Conservation (phyloP, 1,140 invertebrate genomes). For the Saxidomus purpurata region DNA sequence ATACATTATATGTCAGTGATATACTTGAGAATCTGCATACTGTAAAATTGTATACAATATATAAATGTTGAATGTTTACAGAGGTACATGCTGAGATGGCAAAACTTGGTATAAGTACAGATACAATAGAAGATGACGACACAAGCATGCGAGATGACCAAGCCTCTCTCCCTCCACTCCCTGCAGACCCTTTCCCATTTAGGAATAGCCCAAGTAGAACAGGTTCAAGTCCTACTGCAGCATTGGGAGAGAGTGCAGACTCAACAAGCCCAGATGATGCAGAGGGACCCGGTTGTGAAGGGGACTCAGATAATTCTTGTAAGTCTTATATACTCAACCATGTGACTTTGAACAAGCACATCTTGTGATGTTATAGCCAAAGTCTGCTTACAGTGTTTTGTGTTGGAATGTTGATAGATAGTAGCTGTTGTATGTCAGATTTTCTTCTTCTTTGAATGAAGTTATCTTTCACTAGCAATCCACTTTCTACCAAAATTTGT, state of each 20-base stretch:
- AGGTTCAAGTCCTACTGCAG: neutral
- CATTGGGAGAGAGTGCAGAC: neutral
- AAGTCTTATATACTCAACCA: neutral
- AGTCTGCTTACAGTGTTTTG: too few species aligned
- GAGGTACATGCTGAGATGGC: neutral
- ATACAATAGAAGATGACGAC: neutral
- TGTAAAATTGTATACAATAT: too few species aligned
- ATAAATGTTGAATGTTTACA: neutral
- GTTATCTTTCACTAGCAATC: too few species aligned
- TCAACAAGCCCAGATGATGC: neutral
- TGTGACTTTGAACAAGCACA: too few species aligned
- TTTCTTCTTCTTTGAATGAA: too few species aligned
- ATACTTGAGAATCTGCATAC: too few species aligned
- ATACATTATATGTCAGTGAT: too few species aligned
- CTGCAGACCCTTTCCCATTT: neutral
- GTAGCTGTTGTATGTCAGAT: too few species aligned
- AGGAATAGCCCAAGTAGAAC: neutral
- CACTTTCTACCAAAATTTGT: too few species aligned
- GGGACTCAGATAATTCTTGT: conserved; percentile 34
- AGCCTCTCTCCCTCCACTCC: neutral
- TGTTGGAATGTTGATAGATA: too few species aligned
- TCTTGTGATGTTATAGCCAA: too few species aligned
- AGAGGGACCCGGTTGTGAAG: neutral
- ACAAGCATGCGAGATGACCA: neutral
- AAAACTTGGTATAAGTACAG: neutral